Evolutionary conservation across 2,888 invertebrate species (phyloP).

Genomic region (Pyralis farinalis): DNA sequence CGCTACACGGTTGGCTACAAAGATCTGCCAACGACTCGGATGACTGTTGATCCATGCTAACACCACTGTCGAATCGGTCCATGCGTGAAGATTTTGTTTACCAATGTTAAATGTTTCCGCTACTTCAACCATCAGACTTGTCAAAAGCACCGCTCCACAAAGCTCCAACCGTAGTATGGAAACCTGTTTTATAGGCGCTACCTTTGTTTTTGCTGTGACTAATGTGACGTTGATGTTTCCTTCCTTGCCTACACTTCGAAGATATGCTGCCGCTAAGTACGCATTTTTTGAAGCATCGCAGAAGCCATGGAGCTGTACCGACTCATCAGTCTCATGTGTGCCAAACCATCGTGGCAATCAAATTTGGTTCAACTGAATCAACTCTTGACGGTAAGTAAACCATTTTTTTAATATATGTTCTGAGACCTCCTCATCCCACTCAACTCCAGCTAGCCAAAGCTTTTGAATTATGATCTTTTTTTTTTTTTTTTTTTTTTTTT

Average conservation of each 20-base stretch:
- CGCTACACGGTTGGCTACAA: conserved; percentile 2
- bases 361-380: neutral
- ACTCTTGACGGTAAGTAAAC: neutral
- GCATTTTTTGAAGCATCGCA: conserved; percentile 8
- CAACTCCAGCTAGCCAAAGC: conserved; percentile 1
- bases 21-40: conserved; percentile 3
- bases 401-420: neutral
- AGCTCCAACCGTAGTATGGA: conserved; percentile 5
- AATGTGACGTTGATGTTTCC: conserved; percentile 11
- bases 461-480: neutral
- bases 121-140: neutral
- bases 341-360: conserved; percentile 5
- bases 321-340: no score
- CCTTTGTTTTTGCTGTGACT: conserved; percentile 10
- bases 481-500: no score
- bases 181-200: conserved; percentile 8
- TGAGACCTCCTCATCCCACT: neutral
- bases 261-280: conserved; percentile 12
- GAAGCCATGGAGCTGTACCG: conserved; percentile 5
- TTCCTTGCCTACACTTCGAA: conserved; percentile 8
- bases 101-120: neutral
- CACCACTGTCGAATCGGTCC: conserved; percentile 4
- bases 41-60: conserved; percentile 5
- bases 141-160: conserved; percentile 1
- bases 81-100: neutral